Percentiles rank a stretch among this genome's conserved stretches.
Conservation (phyloP, 2,797 vertebrate species). For the Scyliorhinus canicula region DNA sequence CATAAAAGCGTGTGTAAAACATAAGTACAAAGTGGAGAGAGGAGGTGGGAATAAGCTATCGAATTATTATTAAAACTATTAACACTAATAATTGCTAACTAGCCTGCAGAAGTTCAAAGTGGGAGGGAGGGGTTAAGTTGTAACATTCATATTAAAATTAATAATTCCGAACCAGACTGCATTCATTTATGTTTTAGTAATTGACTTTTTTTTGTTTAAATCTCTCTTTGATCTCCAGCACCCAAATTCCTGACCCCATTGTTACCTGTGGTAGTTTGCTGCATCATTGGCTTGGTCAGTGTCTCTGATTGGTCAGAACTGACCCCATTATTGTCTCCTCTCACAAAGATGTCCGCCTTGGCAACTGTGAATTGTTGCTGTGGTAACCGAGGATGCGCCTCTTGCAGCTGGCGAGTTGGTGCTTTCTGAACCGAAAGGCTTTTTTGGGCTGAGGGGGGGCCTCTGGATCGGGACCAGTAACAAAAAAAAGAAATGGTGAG, state of each 20-base stretch:
- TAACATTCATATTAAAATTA: not conserved
- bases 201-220: not conserved
- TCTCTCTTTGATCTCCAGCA: not conserved
- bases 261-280: not conserved
- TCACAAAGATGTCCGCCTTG: slow-evolving; percentile 12
- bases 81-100: not conserved
- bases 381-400: not conserved
- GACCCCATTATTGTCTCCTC: not conserved
- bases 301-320: not conserved
- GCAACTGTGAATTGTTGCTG: not conserved
- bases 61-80: not conserved
- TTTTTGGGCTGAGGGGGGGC: not conserved
- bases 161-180: not conserved
- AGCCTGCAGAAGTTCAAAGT: not conserved
- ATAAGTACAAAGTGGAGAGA: not conserved
- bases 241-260: too few species aligned
- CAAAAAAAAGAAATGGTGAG: not conserved
- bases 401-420: not conserved
- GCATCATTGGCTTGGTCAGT: not conserved
- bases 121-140: not conserved
- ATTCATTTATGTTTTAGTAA: not conserved
- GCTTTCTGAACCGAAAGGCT: not conserved
- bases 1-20: not conserved
- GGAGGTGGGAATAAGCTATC: not conserved
- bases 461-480: not conserved